Percentiles rank a stretch among this genome's conserved stretches.
Evolutionary conservation across 2,888 invertebrate genomes (phyloP).

Genomic region (Morpho deidamia): DNA sequence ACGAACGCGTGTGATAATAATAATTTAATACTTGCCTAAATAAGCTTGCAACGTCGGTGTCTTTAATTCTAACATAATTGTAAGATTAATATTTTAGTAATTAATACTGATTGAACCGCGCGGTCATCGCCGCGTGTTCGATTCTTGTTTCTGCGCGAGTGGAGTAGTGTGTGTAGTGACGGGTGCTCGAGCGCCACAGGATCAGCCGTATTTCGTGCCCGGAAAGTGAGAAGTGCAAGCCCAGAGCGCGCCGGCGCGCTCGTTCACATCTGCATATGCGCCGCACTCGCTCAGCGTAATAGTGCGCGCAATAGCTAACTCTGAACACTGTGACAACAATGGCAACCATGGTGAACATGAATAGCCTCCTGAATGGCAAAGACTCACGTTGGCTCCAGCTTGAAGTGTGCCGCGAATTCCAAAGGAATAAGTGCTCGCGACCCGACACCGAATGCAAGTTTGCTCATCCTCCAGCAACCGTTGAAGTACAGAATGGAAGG

Average conservation of each 20-base stretch:
- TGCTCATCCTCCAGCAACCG: slow-evolving; percentile 99
- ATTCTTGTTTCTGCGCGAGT: slow-evolving; percentile 46
- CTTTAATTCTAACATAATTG: slow-evolving; percentile 71
- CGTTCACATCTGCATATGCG: slow-evolving; percentile 68
- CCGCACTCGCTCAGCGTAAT: slow-evolving; percentile 71
- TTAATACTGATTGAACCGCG: slow-evolving; percentile 41
- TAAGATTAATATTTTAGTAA: slow-evolving; percentile 67
- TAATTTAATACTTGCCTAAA: slow-evolving; percentile 73
- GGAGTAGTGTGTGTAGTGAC: slow-evolving; percentile 58
- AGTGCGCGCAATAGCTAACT: slow-evolving; percentile 54
- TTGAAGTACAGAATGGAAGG: slow-evolving; percentile 99
- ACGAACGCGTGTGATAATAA: slow-evolving; percentile 75
- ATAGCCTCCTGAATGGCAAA: slow-evolving; percentile 97
- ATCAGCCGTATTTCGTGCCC: slow-evolving; percentile 29
- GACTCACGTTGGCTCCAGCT: slow-evolving; percentile 99
- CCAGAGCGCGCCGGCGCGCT: slow-evolving; percentile 67
- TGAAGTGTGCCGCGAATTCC: slow-evolving; percentile 99
- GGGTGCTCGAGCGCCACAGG: slow-evolving; percentile 46
- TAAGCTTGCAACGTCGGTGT: slow-evolving; percentile 77
- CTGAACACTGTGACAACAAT: slow-evolving; percentile 66
- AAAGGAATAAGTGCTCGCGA: slow-evolving; percentile 99
- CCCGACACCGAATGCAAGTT: slow-evolving; percentile 99
- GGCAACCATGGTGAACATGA: slow-evolving; percentile 97
- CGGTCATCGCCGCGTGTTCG: slow-evolving; percentile 43
- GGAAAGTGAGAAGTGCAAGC: slow-evolving; percentile 59